These are phyloP conservation scores for Chrysemys picta DNA, from an alignment of 2,113 vertebrate genomes.

Conservation along the genomic window DNA sequence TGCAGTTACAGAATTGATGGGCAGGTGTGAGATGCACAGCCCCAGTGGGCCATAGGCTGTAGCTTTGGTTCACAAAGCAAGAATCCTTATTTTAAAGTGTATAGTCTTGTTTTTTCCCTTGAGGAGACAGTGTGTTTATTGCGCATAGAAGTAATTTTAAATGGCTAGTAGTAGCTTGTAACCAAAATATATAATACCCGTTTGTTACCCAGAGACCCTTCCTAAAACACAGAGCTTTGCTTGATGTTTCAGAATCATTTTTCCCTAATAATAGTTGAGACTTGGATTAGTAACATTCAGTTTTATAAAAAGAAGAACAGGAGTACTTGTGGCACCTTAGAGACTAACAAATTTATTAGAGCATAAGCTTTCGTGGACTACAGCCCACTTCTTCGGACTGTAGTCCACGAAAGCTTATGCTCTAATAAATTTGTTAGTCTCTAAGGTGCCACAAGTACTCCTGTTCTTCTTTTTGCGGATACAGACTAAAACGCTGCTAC, in stretches of 20 bases:
- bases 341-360: too few relatives aligned
- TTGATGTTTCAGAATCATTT: not conserved
- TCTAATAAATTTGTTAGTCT: too few relatives aligned
- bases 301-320: too few relatives aligned
- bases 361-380: too few relatives aligned
- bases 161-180: not conserved
- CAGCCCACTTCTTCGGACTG: too few relatives aligned
- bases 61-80: not conserved
- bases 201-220: not conserved
- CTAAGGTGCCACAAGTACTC: too few relatives aligned
- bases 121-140: not conserved
- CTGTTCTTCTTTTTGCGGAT: too few relatives aligned
- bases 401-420: too few relatives aligned
- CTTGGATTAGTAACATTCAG: not conserved
- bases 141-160: not conserved
- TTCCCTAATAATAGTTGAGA: not conserved
- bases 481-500: too few relatives aligned
- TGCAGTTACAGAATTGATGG: not conserved
- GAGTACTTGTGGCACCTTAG: too few relatives aligned
- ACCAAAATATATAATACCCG: not conserved
- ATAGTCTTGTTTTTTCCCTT: not conserved
- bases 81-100: not conserved
- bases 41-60: not conserved
- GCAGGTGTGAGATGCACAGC: fast-evolving
- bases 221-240: not conserved